Evolutionary conservation across 1,140 invertebrate species (phyloP), one percentile per base, ranked within the genome.

Genomic region (Thrips palmi): DNA sequence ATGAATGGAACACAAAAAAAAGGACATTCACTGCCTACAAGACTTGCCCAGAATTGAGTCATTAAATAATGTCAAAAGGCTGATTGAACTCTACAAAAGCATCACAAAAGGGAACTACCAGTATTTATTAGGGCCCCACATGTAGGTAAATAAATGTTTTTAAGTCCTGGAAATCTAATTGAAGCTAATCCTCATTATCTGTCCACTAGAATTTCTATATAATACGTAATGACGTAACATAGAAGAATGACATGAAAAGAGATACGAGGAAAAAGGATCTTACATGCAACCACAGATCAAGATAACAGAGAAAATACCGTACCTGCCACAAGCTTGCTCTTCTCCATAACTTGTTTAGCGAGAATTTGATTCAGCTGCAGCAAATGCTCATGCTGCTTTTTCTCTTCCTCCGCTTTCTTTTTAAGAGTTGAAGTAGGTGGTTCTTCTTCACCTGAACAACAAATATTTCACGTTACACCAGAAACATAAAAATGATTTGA

Each of bases 291-390:
- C 20, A 11, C 21, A 31, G 4, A 20, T 15, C 12, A 22, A 18
- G 14, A 17, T 24, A 45, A 10, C 19, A 41, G 30, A 4, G 14
- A 28, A 30, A 21, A 17, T 25, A 36, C 61, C 67, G 56, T 68
- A 91, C 86, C 84, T 60, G 86, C 85, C 46, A 87, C 84, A 55
- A 85, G 81, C 66, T 87, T 86, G 60, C 82, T 89, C 63, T 83
- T 85, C 56, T 86, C 80, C 64, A 86, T 89, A 39, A 91, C 86
- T 67, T 92, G 82, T 52, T 82, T 75, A n/a, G 85, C 86, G 43
- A 92, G 60, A 47, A 87, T 83, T 59, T 89, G 85, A 63, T 86
- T 87, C 39, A 92, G 64, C 49, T 84, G 79, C 28, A 92, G 62
- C 47, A 91, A 64, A 54, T 88, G 81, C 50, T 88, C 82, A 22